These are phyloP conservation scores for Hyalella azteca DNA, from an alignment of 2,888 invertebrate genomes.

Conservation along the genomic window DNA sequence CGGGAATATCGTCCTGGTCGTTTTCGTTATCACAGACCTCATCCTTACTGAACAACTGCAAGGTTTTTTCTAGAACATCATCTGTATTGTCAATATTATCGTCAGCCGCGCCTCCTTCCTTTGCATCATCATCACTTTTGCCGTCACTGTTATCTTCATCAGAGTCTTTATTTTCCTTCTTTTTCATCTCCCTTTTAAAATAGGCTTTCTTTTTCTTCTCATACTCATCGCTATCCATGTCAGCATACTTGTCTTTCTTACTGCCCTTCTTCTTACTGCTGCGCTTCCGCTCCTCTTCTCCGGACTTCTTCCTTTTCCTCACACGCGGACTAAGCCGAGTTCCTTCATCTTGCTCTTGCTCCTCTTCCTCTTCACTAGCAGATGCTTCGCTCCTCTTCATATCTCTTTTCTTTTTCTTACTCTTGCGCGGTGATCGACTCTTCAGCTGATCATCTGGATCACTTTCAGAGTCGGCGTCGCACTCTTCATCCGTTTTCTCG, in stretches of 20 bases:
- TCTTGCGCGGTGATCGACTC: neutral
- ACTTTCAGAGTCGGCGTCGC: slow-evolving; percentile 14
- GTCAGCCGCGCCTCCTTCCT: neutral
- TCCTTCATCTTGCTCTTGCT: neutral
- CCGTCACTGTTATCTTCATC: neutral
- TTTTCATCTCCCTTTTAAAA: neutral
- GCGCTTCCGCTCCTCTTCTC: neutral
- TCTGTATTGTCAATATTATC: neutral
- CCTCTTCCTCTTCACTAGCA: neutral
- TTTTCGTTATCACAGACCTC: neutral
- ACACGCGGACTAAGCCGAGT: neutral
- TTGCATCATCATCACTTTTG: slow-evolving; percentile 2
- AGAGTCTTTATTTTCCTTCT: slow-evolving; percentile 10
- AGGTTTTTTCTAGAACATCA: neutral
- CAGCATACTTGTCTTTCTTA: slow-evolving; percentile 26
- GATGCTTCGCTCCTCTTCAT: neutral
- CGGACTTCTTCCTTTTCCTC: neutral
- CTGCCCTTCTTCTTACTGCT: neutral
- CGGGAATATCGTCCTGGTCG: neutral
- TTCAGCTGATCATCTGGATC: slow-evolving; percentile 6
- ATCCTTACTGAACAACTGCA: neutral
- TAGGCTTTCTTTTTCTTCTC: slow-evolving; percentile 25
- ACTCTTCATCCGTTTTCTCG: slow-evolving; percentile 5
- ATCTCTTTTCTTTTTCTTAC: slow-evolving; percentile 8
- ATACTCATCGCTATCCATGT: slow-evolving; percentile 36